phyloP scores from a whole-genome alignment of 2,888 invertebrate genomes.

The Netelia virgata region DNA sequence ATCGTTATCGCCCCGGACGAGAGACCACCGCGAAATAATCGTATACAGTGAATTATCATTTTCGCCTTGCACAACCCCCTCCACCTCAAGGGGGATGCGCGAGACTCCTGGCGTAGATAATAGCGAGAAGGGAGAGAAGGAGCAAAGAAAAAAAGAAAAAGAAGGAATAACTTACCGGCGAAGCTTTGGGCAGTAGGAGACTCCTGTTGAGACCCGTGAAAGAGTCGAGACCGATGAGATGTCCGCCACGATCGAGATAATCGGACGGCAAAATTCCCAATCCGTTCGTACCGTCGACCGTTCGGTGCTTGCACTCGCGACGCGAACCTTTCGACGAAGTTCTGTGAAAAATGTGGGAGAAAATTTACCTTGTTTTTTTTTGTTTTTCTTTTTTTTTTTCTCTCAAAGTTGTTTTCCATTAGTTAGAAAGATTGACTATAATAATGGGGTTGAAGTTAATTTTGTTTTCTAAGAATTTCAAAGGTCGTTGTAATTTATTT shows the following conservation, averaged over 20 bases:
- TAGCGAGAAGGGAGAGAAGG: background rate
- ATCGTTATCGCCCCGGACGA: slow-evolving; percentile 66
- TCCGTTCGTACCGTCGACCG: slow-evolving; percentile 77
- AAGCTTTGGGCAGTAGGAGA: slow-evolving; percentile 79
- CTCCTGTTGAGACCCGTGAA: slow-evolving; percentile 78
- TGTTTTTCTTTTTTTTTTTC: no score
- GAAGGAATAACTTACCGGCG: slow-evolving; percentile 75
- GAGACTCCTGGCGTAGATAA: background rate
- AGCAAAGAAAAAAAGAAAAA: background rate
- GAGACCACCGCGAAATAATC: slow-evolving; percentile 53
- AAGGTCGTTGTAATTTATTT: slow-evolving; percentile 15
- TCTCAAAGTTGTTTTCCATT: no score
- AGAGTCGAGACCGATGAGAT: slow-evolving; percentile 81
- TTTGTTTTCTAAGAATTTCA: background rate
- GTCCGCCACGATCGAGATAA: slow-evolving; percentile 81
- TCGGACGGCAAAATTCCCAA: slow-evolving; percentile 81
- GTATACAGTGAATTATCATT: slow-evolving; percentile 58
- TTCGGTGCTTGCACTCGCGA: slow-evolving; percentile 80
- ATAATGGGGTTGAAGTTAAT: no score
- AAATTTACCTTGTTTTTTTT: no score
- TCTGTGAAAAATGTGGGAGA: slow-evolving; percentile 71
- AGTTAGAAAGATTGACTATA: no score
- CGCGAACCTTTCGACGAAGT: slow-evolving; percentile 78
- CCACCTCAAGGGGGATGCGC: slow-evolving; percentile 14
- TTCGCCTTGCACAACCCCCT: background rate